A percentile compares a stretch with the other conserved stretches of the same genome.
phyloP scores from a whole-genome alignment of 2,888 invertebrate genomes.

The Oscheius sp. region DNA sequence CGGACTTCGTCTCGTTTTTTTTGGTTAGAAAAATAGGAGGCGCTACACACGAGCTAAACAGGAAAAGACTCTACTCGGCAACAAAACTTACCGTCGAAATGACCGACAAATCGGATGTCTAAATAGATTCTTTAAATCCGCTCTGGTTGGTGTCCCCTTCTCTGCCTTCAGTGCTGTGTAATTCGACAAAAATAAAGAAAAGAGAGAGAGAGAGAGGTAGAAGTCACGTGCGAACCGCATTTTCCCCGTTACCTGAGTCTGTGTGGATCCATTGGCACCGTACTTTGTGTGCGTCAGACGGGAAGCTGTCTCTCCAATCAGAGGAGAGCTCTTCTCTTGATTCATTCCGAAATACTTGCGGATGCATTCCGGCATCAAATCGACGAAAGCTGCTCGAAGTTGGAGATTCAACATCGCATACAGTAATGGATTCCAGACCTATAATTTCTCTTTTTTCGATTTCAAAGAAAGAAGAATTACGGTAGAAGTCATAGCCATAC shows the following conservation, averaged over 20 bases:
- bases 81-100: constrained; percentile 11
- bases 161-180: neutral
- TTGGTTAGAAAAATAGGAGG: neutral
- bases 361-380: constrained; percentile 62
- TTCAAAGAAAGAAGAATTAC: constrained; percentile 32
- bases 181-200: neutral
- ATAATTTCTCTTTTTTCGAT: neutral
- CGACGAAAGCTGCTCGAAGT: constrained; percentile 66
- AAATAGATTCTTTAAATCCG: neutral
- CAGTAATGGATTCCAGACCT: constrained; percentile 68
- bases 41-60: no score
- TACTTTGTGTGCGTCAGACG: constrained; percentile 21
- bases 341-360: constrained; percentile 22
- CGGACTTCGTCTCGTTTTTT: neutral
- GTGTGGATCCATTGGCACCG: constrained; percentile 26
- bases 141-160: neutral
- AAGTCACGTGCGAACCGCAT: neutral
- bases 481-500: constrained; percentile 69
- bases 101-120: constrained; percentile 13
- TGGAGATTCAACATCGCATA: constrained; percentile 67
- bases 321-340: constrained; percentile 19
- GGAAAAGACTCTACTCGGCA: neutral
- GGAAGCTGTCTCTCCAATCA: constrained; percentile 16
- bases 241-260: constrained; percentile 30
- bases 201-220: constrained; percentile 4